phyloP scores from a whole-genome alignment of 2,888 invertebrate species.

The Scaptomyza tumidula region DNA sequence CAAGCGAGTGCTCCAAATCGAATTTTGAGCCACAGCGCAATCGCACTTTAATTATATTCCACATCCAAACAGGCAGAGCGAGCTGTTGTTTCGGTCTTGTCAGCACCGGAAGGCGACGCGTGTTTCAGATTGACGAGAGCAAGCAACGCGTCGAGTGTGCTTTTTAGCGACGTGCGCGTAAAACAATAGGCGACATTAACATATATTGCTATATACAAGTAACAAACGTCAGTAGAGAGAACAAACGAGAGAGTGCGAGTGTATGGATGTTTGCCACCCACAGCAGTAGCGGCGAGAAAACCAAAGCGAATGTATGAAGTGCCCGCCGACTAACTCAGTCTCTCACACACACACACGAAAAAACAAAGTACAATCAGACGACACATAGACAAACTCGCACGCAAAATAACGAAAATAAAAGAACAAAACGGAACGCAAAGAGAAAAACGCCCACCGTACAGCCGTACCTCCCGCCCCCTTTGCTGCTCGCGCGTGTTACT shows the following conservation, averaged over 20 bases:
- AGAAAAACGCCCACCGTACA: slow-evolving; percentile 77
- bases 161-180: slow-evolving; percentile 63
- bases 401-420: slow-evolving; percentile 62
- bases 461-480: slow-evolving; percentile 33
- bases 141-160: slow-evolving; percentile 74
- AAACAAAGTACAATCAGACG: slow-evolving; percentile 35
- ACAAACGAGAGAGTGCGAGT: slow-evolving; percentile 36
- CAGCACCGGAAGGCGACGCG: slow-evolving; percentile 56
- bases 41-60: slow-evolving; percentile 61
- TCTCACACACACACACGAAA: slow-evolving; percentile 13
- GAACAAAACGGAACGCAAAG: slow-evolving; percentile 61
- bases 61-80: slow-evolving; percentile 34
- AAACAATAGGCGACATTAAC: slow-evolving; percentile 64
- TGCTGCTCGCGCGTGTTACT: slow-evolving; percentile 42
- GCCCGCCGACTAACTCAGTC: slow-evolving; percentile 56
- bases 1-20: slow-evolving; percentile 1
- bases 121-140: slow-evolving; percentile 75
- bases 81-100: slow-evolving; percentile 41
- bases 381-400: slow-evolving; percentile 38
- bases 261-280: slow-evolving; percentile 61
- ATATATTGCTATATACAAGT: slow-evolving; percentile 40
- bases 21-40: slow-evolving; percentile 53
- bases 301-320: slow-evolving; percentile 51
- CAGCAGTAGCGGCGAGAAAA: slow-evolving; percentile 47
- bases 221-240: slow-evolving; percentile 45